Conservation (phyloP, 1,140 invertebrate species). For the Tetramorium parvispinum region DNA sequence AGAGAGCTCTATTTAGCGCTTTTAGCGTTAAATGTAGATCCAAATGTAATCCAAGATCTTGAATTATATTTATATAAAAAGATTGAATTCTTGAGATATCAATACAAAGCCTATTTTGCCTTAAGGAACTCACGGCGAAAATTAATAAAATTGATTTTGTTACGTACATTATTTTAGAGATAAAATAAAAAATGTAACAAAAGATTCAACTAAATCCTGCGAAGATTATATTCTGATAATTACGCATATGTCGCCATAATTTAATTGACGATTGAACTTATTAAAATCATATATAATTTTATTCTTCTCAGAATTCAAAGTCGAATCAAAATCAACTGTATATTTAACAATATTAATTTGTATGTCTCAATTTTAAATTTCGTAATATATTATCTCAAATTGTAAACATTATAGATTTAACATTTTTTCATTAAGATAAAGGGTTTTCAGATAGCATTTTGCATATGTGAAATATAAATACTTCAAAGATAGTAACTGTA, state of each 20-base stretch:
- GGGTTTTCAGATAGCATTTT: neutral
- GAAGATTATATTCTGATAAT: neutral
- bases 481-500: constrained; percentile 1
- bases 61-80: neutral
- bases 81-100: neutral
- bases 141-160: neutral
- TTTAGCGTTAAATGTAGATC: neutral
- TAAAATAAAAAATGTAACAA: neutral
- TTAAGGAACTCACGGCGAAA: neutral
- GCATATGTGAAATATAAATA: neutral
- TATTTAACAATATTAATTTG: neutral
- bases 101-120: neutral
- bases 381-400: neutral
- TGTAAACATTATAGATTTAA: neutral
- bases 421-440: neutral
- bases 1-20: neutral
- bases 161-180: neutral
- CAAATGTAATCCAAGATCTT: neutral
- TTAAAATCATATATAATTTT: neutral
- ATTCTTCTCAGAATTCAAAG: neutral
- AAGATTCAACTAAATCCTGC: neutral
- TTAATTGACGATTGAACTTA: neutral
- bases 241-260: neutral
- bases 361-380: neutral
- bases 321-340: neutral